Evolutionary conservation across 2,113 vertebrate species (phyloP).

Genomic region (Clupea harengus): DNA sequence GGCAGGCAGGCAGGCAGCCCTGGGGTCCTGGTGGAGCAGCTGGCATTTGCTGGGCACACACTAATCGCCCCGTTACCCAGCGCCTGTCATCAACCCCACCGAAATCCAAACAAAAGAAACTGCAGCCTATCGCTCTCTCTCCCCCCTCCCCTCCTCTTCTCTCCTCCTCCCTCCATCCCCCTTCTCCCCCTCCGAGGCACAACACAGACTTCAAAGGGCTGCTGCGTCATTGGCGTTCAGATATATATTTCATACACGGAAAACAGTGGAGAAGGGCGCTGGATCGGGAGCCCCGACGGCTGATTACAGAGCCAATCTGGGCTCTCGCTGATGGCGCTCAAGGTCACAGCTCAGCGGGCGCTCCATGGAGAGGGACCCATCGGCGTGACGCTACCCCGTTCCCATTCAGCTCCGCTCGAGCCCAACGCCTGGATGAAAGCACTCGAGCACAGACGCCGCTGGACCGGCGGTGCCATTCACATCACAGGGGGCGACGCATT

Average conservation of each 20-base stretch:
- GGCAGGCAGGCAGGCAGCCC: not conserved
- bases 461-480: not conserved
- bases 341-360: not conserved
- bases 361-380: not conserved
- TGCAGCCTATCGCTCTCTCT: not conserved
- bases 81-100: not conserved
- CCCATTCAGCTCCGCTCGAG: not conserved
- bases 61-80: not conserved
- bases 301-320: not conserved
- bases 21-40: not conserved
- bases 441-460: not conserved
- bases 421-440: not conserved
- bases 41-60: not conserved
- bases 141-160: not conserved
- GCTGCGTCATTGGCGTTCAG: slow-evolving; percentile 24
- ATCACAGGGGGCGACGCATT: not conserved
- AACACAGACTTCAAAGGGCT: slow-evolving; percentile 33
- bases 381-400: not conserved
- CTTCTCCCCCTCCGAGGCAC: not conserved
- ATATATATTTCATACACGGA: not conserved
- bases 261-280: slow-evolving; percentile 11
- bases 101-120: not conserved
- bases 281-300: not conserved
- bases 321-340: not conserved
- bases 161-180: not conserved